phyloP scores from a whole-genome alignment of 2,113 vertebrate species.

The Lophochroa leadbeateri region DNA sequence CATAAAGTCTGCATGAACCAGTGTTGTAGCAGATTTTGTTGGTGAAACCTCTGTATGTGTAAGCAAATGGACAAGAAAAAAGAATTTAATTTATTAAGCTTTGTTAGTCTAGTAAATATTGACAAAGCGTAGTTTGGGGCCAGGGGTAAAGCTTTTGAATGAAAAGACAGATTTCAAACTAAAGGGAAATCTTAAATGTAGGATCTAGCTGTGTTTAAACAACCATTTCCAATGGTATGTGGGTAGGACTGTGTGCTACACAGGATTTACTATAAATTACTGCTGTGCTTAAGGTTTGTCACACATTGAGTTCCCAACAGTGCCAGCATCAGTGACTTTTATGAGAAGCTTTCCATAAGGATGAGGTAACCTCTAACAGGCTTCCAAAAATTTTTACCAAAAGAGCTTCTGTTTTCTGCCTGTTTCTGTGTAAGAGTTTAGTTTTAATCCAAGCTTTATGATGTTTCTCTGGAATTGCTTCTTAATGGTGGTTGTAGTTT shows the following conservation, averaged over 20 bases:
- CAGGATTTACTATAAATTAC: not conserved
- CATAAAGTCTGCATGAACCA: not conserved
- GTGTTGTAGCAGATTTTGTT: not conserved
- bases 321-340: not conserved
- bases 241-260: not conserved
- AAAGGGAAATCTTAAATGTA: not conserved
- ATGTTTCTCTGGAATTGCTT: not conserved
- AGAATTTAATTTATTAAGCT: not conserved
- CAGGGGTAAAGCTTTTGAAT: not conserved
- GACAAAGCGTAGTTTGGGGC: not conserved
- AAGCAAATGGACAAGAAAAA: not conserved
- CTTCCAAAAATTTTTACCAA: not conserved
- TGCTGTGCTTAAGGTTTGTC: not conserved
- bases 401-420: not conserved
- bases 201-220: not conserved
- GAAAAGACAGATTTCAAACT: not conserved
- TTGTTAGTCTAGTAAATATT: not conserved
- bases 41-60: not conserved
- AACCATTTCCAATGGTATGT: not conserved
- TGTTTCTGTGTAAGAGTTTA: not conserved
- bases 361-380: not conserved
- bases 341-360: not conserved
- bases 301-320: not conserved
- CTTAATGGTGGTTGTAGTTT: not conserved
- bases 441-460: not conserved